phyloP scores from a whole-genome alignment of 1,140 invertebrate genomes.

The Drosophila ohnishii region DNA sequence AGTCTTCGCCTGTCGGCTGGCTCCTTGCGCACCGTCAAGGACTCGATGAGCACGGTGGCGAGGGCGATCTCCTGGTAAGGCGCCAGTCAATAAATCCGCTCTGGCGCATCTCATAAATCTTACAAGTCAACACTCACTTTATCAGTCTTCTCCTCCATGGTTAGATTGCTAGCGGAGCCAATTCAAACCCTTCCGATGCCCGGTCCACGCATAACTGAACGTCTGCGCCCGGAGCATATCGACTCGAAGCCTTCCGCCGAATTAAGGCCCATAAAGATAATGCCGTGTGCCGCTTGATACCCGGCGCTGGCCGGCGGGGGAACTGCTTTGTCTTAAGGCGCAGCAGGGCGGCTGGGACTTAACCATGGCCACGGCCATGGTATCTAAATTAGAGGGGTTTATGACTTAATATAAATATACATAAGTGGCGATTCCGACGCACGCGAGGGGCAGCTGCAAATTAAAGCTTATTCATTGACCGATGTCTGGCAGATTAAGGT shows the following conservation, averaged over 20 bases:
- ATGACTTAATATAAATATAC: constrained; percentile 43
- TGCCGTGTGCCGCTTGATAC: constrained; percentile 26
- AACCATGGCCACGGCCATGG: constrained; percentile 27
- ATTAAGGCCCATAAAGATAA: constrained; percentile 41
- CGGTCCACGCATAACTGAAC: constrained; percentile 43
- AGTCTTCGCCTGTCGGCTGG: too few relatives aligned
- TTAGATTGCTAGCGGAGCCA: constrained; percentile 16
- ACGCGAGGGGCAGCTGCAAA: constrained; percentile 39
- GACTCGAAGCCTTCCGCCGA: constrained; percentile 38
- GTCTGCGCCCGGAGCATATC: constrained; percentile 44
- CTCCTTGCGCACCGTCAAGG: constrained; percentile 12
- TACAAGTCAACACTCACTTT: constrained; percentile 34
- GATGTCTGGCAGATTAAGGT: constrained; percentile 40
- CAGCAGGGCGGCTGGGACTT: constrained; percentile 33
- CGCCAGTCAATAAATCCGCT: constrained; percentile 2
- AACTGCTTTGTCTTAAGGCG: constrained; percentile 39
- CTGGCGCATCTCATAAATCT: constrained; percentile 1
- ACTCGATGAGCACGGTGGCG: constrained; percentile 19
- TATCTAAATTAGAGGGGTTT: constrained; percentile 43
- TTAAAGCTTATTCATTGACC: constrained; percentile 46
- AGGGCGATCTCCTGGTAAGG: constrained; percentile 20
- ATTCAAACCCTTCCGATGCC: constrained; percentile 36
- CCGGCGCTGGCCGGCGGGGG: constrained; percentile 12
- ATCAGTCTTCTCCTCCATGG: constrained; percentile 40
- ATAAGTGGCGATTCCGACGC: constrained; percentile 45